Base-by-base conservation (phyloP, 2,888 invertebrate genomes). In the Ochlodes sylvanus region DNA sequence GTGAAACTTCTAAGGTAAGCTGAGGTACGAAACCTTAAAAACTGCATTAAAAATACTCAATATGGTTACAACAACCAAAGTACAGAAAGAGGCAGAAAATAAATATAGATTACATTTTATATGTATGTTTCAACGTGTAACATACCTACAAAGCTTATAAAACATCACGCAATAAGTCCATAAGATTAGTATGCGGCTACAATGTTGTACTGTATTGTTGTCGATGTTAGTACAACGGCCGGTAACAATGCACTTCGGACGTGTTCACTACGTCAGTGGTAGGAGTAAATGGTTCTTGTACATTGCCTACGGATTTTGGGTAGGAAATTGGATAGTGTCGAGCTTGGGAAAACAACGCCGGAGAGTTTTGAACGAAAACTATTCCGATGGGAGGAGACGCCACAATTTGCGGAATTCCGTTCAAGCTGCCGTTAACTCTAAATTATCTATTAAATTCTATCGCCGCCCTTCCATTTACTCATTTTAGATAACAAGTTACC, bases 301-400 rank as follows among this genome's bases (percentile, higher is more conserved):
- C 76, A 77, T 74, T 69, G 79, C 77, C 71, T 71, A 76, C 70
- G 77, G 80, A 84, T 84, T 85, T 89, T 85, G 81, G 80, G 81
- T 77, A 82, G 83, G 81, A 87, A 88, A 90, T 91, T 87, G 84
- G 83, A 89, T 89, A 87, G 85, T 76, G 74, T 84, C 77, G 80
- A 81, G 82, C 78, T 78, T 38, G 72, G 75, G 75, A 77, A 82
- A 84, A 84, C 80, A 85, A 78, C 74, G 79, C 76, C 77, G 64
- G 73, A 73, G 73, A 82, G 78, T 80, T 81, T 74, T 77, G 74
- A 77, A 77, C 77, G 77, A 80, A 85, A 86, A 83, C 85, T 85
- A 82, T 79, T 82, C 83, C 76, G 44, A 14, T 7, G 44, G 17
- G 42, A 60, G 17, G 65, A 63, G 55, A 66, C 54, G 66, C 70